Percentiles rank a stretch among this genome's conserved stretches.
Conservation (phyloP, 1,140 invertebrate species). For the Cotesia typhae region DNA sequence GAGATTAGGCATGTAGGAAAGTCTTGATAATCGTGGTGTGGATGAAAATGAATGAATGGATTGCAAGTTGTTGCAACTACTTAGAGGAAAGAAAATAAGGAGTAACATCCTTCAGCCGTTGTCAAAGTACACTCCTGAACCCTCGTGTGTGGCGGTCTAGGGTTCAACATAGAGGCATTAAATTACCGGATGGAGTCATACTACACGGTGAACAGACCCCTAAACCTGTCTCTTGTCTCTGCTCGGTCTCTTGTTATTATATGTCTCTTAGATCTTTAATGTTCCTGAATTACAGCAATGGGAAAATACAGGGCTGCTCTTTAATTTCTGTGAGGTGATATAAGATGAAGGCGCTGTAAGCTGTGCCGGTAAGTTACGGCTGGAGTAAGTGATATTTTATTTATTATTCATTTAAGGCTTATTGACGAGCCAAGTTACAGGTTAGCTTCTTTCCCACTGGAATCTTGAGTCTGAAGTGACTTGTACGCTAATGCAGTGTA, state of each 20-base stretch:
- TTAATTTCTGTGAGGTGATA: too few species aligned
- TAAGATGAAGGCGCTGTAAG: too few species aligned
- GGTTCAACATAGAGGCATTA: constrained; percentile 22
- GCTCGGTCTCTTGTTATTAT: not conserved
- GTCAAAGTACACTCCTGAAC: constrained; percentile 22
- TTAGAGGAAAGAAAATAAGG: not conserved
- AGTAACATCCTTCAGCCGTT: constrained; percentile 25
- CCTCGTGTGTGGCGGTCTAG: constrained; percentile 23
- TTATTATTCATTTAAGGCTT: too few species aligned
- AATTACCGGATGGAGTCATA: constrained; percentile 26
- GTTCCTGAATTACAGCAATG: too few species aligned
- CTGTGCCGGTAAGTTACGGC: too few species aligned
- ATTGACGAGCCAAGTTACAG: too few species aligned
- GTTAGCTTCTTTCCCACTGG: too few species aligned
- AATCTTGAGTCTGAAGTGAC: too few species aligned
- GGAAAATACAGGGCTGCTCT: too few species aligned
- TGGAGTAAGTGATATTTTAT: too few species aligned
- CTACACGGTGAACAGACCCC: constrained; percentile 4
- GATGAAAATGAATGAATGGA: constrained; percentile 7
- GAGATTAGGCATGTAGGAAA: not conserved
- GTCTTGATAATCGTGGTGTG: not conserved
- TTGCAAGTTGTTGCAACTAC: not conserved
- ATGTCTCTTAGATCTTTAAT: too few species aligned
- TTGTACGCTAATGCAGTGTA: too few species aligned
- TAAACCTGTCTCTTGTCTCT: constrained; percentile 20